These are phyloP conservation scores for Tragelaphus buxtoni DNA, from an alignment of 2,113 vertebrate genomes.

Conservation along the genomic window DNA sequence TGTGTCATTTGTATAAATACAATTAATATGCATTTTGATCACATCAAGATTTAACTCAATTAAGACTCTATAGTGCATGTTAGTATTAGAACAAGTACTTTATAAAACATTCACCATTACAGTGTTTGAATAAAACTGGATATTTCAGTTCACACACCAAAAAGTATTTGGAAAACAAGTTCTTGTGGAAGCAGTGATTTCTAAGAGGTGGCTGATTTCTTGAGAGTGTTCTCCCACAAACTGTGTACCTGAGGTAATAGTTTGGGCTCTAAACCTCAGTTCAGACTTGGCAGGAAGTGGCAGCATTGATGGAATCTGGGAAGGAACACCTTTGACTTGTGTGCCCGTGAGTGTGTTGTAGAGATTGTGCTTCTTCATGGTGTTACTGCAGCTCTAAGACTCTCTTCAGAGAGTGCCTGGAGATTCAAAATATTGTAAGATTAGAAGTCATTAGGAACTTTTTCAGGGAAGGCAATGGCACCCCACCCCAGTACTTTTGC, in stretches of 20 bases:
- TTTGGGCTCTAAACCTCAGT: not conserved
- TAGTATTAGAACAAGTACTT: not conserved
- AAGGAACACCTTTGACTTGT: not conserved
- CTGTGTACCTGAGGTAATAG: not conserved
- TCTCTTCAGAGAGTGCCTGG: not conserved
- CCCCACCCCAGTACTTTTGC: too few species aligned
- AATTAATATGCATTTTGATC: not conserved
- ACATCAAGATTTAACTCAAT: not conserved
- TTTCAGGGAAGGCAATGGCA: not conserved
- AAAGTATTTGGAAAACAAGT: not conserved
- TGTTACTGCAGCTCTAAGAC: not conserved
- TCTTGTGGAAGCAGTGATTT: not conserved
- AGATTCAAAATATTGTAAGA: not conserved
- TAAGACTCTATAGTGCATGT: not conserved
- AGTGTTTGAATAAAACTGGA: not conserved
- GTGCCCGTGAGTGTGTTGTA: not conserved
- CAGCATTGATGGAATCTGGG: not conserved
- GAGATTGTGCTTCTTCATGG: not conserved
- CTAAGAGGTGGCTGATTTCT: not conserved
- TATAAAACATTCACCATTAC: not conserved
- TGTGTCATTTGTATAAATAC: not conserved
- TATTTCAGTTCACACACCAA: not conserved
- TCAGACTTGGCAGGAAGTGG: not conserved
- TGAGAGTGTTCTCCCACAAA: not conserved
- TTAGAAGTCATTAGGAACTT: not conserved